phyloP scores from a whole-genome alignment of 1,140 invertebrate genomes.

The Musca vetustissima region DNA sequence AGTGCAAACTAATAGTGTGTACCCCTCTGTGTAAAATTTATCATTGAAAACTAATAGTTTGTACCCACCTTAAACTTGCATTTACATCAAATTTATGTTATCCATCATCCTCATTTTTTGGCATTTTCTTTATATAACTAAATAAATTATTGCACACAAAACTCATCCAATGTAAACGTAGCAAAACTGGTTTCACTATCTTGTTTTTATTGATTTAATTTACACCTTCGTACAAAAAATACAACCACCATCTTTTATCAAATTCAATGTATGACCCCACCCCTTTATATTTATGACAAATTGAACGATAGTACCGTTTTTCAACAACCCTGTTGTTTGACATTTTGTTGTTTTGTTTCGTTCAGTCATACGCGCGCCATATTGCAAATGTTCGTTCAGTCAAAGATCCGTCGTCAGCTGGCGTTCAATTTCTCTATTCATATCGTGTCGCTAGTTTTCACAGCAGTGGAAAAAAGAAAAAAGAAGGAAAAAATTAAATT shows the following conservation, averaged over 20 bases:
- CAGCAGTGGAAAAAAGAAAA: background rate
- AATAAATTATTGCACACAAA: no score
- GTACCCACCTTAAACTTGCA: no score
- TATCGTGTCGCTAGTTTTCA: background rate
- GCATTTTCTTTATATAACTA: no score
- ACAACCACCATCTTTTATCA: background rate
- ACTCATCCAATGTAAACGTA: no score
- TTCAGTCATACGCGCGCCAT: constrained; percentile 34
- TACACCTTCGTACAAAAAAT: no score
- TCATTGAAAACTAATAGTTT: no score
- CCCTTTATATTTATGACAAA: background rate
- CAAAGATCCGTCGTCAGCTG: constrained; percentile 32
- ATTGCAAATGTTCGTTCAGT: constrained; percentile 31
- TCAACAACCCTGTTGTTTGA: background rate
- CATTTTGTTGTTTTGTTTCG: constrained; percentile 23
- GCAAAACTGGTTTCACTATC: no score
- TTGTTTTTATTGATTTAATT: no score
- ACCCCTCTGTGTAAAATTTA: no score
- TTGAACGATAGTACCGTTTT: background rate
- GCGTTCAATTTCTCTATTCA: constrained; percentile 25
- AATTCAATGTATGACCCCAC: background rate
- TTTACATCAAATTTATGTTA: no score
- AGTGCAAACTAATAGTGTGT: no score
- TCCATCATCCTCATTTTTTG: no score
- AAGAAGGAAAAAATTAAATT: background rate